Evolutionary conservation across 2,888 invertebrate species (phyloP).

Genomic region (Pomacea canaliculata): DNA sequence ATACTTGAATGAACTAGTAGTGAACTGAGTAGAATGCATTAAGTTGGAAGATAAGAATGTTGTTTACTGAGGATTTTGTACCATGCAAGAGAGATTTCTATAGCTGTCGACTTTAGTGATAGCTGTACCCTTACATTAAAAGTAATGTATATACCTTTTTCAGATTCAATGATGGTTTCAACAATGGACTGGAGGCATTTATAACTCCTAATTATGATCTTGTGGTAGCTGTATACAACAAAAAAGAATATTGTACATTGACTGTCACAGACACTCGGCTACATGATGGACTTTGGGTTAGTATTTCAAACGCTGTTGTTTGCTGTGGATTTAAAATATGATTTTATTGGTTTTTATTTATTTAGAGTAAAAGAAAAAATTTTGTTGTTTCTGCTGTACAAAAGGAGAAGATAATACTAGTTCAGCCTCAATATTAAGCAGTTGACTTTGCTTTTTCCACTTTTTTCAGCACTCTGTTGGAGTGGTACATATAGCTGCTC

Average conservation of each 20-base stretch:
- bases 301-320: constrained; percentile 20
- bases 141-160: neutral
- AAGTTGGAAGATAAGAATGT: no score
- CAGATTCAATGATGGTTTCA: constrained; percentile 20
- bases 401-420: neutral
- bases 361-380: no score
- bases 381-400: no score
- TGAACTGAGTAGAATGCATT: no score
- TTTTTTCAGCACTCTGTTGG: constrained; percentile 74
- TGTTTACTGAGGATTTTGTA: no score
- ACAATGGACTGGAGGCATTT: constrained; percentile 75
- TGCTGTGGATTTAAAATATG: neutral
- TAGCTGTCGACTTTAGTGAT: no score
- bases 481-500: constrained; percentile 70
- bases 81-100: no score
- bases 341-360: neutral
- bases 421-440: neutral
- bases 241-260: constrained; percentile 75
- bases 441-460: neutral
- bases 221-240: constrained; percentile 74
- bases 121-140: no score
- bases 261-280: constrained; percentile 71
- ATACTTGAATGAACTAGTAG: no score
- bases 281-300: constrained; percentile 72
- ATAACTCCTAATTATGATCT: constrained; percentile 74